Evolutionary conservation across 2,888 invertebrate genomes (phyloP), one percentile per base, ranked within the genome.

Genomic region (Candidula unifasciata): DNA sequence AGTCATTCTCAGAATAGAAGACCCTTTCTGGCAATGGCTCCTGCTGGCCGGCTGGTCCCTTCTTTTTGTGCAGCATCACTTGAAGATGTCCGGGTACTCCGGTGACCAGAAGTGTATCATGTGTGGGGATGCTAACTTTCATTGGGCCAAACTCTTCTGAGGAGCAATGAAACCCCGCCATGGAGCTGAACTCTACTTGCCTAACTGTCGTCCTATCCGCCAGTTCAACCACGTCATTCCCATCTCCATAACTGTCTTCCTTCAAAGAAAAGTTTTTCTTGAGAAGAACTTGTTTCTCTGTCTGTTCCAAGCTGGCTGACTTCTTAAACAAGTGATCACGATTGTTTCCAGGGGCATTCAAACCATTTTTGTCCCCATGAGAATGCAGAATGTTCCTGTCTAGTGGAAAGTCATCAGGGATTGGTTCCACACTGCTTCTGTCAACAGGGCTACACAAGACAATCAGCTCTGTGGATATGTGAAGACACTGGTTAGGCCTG

Each of bases 391-490:
- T 81, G 77, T 85, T 85, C 27, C 85, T 44, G 60, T 85, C 85
- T 44, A 85, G 35, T 18, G 33, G 54, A 27, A 85, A 77, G 44
- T 85, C 85, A 37, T 85, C 85, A 68, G 85, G 85, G 21, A 85
- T 81, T 0, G 85, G 82, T 54, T 87, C 87, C 16, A 84, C 84
- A 21, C 57, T 80, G 60, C 81, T 82, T 64, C 89, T 89, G 73
- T 89, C 89, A n/a, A 91, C 91, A 5, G 91, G 91, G 69, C 90
- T 90, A 86, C 91, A 91, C 80, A 91, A 87, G 21, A 91, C 91
- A 82, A 90, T 89, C 82, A 91, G 84, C 74, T 90, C 91, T 91
- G 86, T 16, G 68, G 21, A 27, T 13, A 30, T 6, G 44, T 44
- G 0, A 13, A 3, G 21, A n/a, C 21, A 24, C n/a, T 13, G n/a